Base-by-base conservation (phyloP, 2,113 vertebrate genomes). In the Pachypanchax playfairii region DNA sequence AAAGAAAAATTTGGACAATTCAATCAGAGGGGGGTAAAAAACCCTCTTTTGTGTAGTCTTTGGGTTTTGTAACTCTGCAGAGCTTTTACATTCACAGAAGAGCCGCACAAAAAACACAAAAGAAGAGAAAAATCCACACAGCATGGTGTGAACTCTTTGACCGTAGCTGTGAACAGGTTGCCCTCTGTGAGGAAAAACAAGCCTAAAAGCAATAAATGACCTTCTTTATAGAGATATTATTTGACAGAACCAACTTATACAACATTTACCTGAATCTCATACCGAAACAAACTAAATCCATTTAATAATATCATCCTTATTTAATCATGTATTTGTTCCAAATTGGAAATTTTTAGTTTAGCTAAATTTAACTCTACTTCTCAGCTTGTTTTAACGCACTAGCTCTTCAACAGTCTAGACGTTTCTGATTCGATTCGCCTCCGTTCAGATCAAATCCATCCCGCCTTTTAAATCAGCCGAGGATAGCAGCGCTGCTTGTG, bases 401-500 rank as follows among this genome's bases (percentile, higher is more conserved):
- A 17, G 36, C 22, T 25, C 26, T 31, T 29, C 5, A 65, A 36
- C 38, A 39, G 28, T 24, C 14, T 0, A 2, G 9, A 48, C 36
- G 22, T 17, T 5, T 59, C 58, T 44, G n/a, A 38, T 55, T 66
- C 26, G 17, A 72, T 21, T 56, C 13, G 2, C 24, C 48, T 65
- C 42, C 51, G 46, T 46, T 65, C 20, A 31, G 20, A 39, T 35
- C 36, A 53, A 17, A 56, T 79, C 56, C 56, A 58, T 59, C 31
- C 63, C 1, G 2, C 26, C 59, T 79, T 64, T 61, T 58, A 66
- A 58, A 54, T 22, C n/a, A n/a, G 52, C 70, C 58, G 18, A 75
- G 59, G 57, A 80, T 38, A 71, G 36, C 70, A 11, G 36, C 70
- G 6, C 42, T 47, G 69, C 59, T 67, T 50, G 53, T 39, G 42